Evolutionary conservation across 2,113 vertebrate genomes (phyloP), one percentile per base, ranked within the genome.

Genomic region (Nycticryphes semicollaris): DNA sequence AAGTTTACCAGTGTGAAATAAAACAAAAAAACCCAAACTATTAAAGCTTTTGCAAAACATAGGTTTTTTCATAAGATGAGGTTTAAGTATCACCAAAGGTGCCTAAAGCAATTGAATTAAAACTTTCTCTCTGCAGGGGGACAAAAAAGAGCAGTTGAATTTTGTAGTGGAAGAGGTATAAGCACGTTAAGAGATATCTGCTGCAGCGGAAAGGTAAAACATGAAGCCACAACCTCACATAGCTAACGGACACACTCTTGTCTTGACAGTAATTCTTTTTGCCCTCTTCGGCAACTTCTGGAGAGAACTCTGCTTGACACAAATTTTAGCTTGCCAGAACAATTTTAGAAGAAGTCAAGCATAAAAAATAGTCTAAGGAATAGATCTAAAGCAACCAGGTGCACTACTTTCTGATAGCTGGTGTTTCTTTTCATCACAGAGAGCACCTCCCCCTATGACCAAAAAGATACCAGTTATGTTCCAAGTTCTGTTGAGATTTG

Each of bases 151-250:
- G 8, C 1, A 22, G 22, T 3, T 86, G 35, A 64, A 62, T 9
- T 56, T 39, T 48, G 23, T 30, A 60, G 11, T 27, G 24, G 23
- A 90, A 56, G 33, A 88, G 24, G 3, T 17, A n/a, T 18, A 47
- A 8, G 22, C 4, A 2, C 4, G 5, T 48, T 27, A 59, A 33
- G 27, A 62, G 43, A 37, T 3, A 66, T 4, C 9, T 51, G 33
- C 8, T 82, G 43, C 33, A 51, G 25, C 5, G 13, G 39, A 60
- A 94, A 81, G 8, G 6, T 30, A 62, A 57, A 74, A 24, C 0
- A 2, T 18, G 33, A 82, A 76, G 35, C 8, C 57, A 56, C 25
- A 45, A 2, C 1, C 15, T 30, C 2, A 1, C 7, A 1, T 3
- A 67, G 13, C 27, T 30, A 23, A 50, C 57, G 37, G 12, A 37